Base-by-base conservation (phyloP, 1,140 invertebrate species). In the Palaemon carinicauda region DNA sequence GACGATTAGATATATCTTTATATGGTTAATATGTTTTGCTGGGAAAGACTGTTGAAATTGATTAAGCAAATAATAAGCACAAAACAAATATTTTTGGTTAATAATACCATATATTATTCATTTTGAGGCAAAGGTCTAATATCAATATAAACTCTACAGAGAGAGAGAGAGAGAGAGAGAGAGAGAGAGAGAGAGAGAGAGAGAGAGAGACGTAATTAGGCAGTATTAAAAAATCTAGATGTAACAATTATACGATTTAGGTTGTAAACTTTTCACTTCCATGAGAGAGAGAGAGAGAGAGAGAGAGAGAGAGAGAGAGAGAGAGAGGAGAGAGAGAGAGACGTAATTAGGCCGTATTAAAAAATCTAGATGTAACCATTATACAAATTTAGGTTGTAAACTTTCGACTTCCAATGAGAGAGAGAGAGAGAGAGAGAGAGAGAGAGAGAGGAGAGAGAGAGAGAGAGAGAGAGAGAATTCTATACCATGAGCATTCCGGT, bases 91-190 rank as follows among this genome's bases (percentile, higher is more conserved):
- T 41, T 41, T 41, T 41, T 1, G 7, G 0, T 41, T 41, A 41
- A 9, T 41, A 12, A 41, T 41, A 5, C 41, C 7, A 4, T 41
- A 41, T 12, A 41, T 41, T 12, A 41, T 41, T 41, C 41, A 5
- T 2, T 14, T 12, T 0, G 21, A 69, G 60, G 7, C 1, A 69
- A 21, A 69, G 60, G n/a, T n/a, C n/a, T n/a, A n/a, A n/a, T n/a
- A n/a, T n/a, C n/a, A n/a, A n/a, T n/a, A n/a, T n/a, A n/a, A n/a
- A n/a, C n/a, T n/a, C n/a, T n/a, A n/a, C n/a, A 69, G 60, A 69
- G 60, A 69, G 60, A 69, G 60, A 69, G 60, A 69, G 60, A 69
- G 60, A 69, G 60, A 69, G 60, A 69, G 60, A 69, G 21, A 60
- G 56, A 60, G 56, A 60, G 56, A 60, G 56, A 60, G 56, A 60